Evolutionary conservation across 2,113 vertebrate genomes (phyloP), one percentile per base, ranked within the genome.

Genomic region (Entelurus aequoreus): DNA sequence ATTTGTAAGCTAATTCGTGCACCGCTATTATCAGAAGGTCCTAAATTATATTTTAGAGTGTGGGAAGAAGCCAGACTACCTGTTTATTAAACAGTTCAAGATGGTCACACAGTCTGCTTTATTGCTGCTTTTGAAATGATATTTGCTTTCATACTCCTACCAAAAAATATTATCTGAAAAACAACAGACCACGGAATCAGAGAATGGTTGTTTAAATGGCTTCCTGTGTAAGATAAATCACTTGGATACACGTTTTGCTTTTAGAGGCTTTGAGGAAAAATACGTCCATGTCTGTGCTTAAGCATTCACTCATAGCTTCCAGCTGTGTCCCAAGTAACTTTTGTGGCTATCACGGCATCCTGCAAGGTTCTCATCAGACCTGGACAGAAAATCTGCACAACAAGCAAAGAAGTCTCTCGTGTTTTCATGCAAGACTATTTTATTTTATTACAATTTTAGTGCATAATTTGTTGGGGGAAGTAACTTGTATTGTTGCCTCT

Each of bases 231-330:
- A 36, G 69, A 74, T 82, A 74, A 78, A 75, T 76, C 71, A 73
- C 51, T 58, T 72, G n/a, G 53, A 53, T 56, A 75, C 47, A 68
- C 47, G 2, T 69, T 71, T 69, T 68, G 65, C 60, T 56, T 58
- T 52, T 19, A 35, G 48, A 65, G 52, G 40, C 60, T 19, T 40
- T 13, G 49, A 50, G 69, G 38, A 50, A 47, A 69, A 63, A 60
- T 50, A 60, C 28, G 48, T 78, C 69, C 75, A 79, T 62, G 50
- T 70, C 59, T 66, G 28, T 81, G 74, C 53, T 72, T 65, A 86
- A 84, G 61, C 62, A 68, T 77, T 85, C 83, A 70, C 47, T 65
- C 63, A 59, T 69, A 49, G 47, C 71, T 66, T 79, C 68, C 75
- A 71, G 63, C 70, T 74, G 74, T 21, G 74, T 60, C 69, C 53